phyloP scores from a whole-genome alignment of 2,113 vertebrate genomes.

The Rhineura floridana region DNA sequence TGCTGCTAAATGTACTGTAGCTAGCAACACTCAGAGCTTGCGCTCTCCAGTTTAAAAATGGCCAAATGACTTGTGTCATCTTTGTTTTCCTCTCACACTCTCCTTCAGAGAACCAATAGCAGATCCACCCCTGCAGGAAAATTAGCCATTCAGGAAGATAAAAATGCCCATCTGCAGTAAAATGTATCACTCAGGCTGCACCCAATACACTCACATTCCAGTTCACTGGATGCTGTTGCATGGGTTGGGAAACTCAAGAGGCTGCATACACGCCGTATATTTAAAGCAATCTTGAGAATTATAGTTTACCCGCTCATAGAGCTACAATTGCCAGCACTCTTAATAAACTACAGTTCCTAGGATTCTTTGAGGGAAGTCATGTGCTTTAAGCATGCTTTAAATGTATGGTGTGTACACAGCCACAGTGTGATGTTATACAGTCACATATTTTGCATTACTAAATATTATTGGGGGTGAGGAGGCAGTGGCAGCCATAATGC shows the following conservation, averaged over 20 bases:
- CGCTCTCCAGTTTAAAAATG: neutral
- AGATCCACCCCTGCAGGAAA: neutral
- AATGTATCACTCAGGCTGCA: neutral
- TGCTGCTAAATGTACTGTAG: neutral
- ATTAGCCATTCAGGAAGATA: neutral
- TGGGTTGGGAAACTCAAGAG: no score
- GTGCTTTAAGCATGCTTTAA: no score
- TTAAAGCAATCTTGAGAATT: no score
- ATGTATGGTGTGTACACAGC: no score
- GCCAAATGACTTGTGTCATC: neutral
- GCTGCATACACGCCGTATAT: no score
- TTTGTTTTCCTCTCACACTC: neutral
- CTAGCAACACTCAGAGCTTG: neutral
- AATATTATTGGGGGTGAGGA: neutral
- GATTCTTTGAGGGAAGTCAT: no score
- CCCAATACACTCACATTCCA: neutral
- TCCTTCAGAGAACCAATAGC: neutral
- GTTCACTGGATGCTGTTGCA: neutral
- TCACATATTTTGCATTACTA: neutral
- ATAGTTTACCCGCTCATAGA: no score
- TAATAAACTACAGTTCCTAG: no score
- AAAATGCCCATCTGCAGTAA: neutral
- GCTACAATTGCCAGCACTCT: no score
- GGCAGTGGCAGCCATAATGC: neutral
- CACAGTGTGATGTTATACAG: no score